These are phyloP conservation scores for Microtus ochrogaster DNA, from an alignment of 2,113 vertebrate genomes.

Conservation along the genomic window DNA sequence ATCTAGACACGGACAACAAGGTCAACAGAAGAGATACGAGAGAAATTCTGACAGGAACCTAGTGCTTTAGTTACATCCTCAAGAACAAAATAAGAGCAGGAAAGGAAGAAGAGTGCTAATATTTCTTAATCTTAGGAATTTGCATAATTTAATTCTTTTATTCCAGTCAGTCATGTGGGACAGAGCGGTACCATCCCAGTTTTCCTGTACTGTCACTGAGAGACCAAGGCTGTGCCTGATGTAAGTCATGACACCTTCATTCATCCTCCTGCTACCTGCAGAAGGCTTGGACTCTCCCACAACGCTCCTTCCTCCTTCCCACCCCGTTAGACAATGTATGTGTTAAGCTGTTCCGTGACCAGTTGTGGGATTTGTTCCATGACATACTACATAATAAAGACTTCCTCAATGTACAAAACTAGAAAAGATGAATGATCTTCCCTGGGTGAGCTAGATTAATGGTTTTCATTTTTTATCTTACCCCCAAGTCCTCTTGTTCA, in stretches of 20 bases:
- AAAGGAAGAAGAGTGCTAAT: neutral
- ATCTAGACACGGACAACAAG: neutral
- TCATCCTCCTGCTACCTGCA: neutral
- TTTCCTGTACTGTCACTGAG: neutral
- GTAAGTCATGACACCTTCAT: neutral
- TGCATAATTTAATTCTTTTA: neutral
- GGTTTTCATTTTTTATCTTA: neutral
- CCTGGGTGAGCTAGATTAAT: neutral
- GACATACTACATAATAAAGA: neutral
- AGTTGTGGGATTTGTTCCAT: neutral
- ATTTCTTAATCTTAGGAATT: neutral
- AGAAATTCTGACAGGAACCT: neutral
- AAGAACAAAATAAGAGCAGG: neutral
- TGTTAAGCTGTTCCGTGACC: neutral
- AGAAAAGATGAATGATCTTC: neutral
- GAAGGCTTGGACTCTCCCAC: neutral
- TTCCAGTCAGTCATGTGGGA: neutral
- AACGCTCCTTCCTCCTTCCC: neutral
- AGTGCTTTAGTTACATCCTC: neutral
- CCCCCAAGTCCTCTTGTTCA: neutral
- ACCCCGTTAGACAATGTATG: neutral
- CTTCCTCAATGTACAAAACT: neutral
- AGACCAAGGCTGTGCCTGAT: neutral
- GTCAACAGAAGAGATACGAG: neutral
- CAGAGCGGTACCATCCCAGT: neutral